Evolutionary conservation across 2,797 vertebrate genomes (phyloP).

Genomic region (Varecia variegata): DNA sequence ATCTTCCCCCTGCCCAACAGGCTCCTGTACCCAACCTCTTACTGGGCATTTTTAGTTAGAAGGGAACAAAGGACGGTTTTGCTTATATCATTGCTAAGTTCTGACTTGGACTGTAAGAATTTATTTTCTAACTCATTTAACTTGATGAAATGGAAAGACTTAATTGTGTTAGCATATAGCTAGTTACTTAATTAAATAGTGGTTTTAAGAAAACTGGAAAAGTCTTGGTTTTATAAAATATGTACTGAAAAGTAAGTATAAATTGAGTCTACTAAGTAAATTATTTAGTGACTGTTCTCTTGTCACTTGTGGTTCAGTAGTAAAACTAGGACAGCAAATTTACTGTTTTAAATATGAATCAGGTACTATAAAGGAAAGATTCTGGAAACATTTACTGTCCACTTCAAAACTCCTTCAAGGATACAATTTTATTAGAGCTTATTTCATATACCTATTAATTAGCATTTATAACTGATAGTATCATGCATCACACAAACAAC

Average conservation of each 20-base stretch:
- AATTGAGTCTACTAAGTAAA: background rate
- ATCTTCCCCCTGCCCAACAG: background rate
- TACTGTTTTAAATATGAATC: background rate
- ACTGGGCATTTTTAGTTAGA: background rate
- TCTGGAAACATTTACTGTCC: background rate
- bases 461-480: background rate
- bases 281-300: background rate
- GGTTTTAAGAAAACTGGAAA: background rate
- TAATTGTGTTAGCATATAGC: constrained; percentile 20
- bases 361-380: background rate
- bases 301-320: background rate
- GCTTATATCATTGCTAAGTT: background rate
- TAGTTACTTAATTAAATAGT: constrained; percentile 11
- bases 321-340: background rate
- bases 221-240: constrained; percentile 3
- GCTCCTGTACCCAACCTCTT: background rate
- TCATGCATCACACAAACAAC: background rate
- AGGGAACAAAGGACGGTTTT: background rate
- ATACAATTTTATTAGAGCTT: background rate
- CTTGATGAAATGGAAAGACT: background rate
- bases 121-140: constrained; percentile 37
- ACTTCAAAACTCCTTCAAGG: background rate
- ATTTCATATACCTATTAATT: background rate
- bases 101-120: background rate
- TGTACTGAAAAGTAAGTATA: background rate